Percentiles rank a stretch among this genome's conserved stretches.
These are phyloP conservation scores for Oryzias melastigma DNA, from an alignment of 2,113 vertebrate species.

Conservation along the genomic window DNA sequence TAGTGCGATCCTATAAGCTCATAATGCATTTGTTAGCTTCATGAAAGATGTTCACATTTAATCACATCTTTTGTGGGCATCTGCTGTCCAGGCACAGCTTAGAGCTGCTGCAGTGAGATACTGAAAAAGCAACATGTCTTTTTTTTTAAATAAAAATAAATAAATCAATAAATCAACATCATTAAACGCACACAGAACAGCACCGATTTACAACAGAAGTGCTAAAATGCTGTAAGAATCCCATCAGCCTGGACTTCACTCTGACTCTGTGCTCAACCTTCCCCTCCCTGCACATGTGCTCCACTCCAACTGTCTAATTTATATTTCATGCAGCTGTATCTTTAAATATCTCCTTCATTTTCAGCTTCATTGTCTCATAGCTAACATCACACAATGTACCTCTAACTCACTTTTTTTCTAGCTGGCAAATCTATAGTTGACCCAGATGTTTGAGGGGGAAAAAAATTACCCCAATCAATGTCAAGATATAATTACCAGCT, in stretches of 20 bases:
- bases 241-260: background rate
- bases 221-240: slow-evolving; percentile 15
- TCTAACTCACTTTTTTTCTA: background rate
- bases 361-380: background rate
- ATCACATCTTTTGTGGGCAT: slow-evolving; percentile 48
- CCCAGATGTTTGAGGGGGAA: slow-evolving; percentile 46
- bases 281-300: slow-evolving; percentile 1
- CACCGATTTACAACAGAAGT: slow-evolving; percentile 5
- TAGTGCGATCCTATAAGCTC: slow-evolving; percentile 14
- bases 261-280: slow-evolving; percentile 16
- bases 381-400: slow-evolving; percentile 6
- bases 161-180: slow-evolving; percentile 35
- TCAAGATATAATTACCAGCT: slow-evolving; percentile 55
- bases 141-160: slow-evolving; percentile 8
- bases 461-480: slow-evolving; percentile 32
- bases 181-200: slow-evolving; percentile 10
- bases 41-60: slow-evolving; percentile 45
- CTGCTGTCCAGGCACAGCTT: slow-evolving; percentile 58
- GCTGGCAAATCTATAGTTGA: slow-evolving; percentile 34
- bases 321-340: slow-evolving; percentile 6
- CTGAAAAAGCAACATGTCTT: slow-evolving; percentile 12
- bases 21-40: slow-evolving; percentile 27
- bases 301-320: background rate
- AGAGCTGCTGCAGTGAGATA: slow-evolving; percentile 14
- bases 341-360: slow-evolving; percentile 13